Evolutionary conservation across 2,888 invertebrate genomes (phyloP).

Genomic region (Leptothorax acervorum): DNA sequence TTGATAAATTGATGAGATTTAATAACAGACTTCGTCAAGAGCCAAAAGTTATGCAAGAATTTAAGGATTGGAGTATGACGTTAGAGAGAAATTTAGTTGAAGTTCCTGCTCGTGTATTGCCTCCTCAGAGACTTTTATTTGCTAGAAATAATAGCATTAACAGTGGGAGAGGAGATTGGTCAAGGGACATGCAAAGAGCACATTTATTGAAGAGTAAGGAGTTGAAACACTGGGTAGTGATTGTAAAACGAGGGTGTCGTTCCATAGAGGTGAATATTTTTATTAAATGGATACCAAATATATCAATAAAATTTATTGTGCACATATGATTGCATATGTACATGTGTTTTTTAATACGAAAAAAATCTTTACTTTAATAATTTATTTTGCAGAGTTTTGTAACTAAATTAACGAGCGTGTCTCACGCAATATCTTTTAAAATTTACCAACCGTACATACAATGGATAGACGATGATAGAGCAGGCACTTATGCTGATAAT

Average conservation of each 20-base stretch:
- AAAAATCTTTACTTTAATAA: slow-evolving; percentile 2
- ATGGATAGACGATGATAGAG: slow-evolving; percentile 87
- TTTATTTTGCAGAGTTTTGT: slow-evolving; percentile 68
- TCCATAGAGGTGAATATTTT: slow-evolving; percentile 40
- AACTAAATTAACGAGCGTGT: slow-evolving; percentile 37
- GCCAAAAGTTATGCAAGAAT: slow-evolving; percentile 87
- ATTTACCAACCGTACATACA: slow-evolving; percentile 85
- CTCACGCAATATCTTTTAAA: slow-evolving; percentile 84
- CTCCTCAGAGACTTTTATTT: slow-evolving; percentile 88
- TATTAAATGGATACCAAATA: not conserved
- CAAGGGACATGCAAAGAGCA: slow-evolving; percentile 88
- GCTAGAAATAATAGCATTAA: slow-evolving; percentile 77
- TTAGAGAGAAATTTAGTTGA: slow-evolving; percentile 88
- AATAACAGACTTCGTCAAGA: slow-evolving; percentile 88
- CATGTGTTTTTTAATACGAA: not conserved
- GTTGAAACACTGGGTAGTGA: slow-evolving; percentile 84
- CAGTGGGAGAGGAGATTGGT: slow-evolving; percentile 91
- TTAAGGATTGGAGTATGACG: slow-evolving; percentile 90
- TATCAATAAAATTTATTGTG: not conserved
- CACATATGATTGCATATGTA: not conserved
- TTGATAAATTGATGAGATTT: slow-evolving; percentile 89
- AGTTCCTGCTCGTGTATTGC: slow-evolving; percentile 91
- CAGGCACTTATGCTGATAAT: slow-evolving; percentile 87
- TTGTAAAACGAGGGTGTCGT: slow-evolving; percentile 76
- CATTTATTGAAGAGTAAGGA: slow-evolving; percentile 83